These are phyloP conservation scores for Xanthostigma xanthostigma DNA, from an alignment of 2,888 invertebrate genomes.

Conservation along the genomic window DNA sequence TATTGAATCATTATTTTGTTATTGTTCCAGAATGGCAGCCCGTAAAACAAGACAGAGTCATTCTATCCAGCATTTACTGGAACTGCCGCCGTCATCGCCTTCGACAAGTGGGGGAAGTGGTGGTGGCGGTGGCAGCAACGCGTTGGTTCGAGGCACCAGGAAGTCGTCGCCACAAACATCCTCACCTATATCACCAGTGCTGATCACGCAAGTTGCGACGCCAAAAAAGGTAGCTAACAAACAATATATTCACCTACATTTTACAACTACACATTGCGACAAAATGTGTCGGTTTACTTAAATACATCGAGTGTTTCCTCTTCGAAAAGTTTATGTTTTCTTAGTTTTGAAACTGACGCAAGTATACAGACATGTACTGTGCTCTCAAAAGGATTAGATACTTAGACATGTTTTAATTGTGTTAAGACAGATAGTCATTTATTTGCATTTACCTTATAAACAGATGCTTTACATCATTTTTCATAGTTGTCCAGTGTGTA, in stretches of 20 bases:
- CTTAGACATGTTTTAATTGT: too few relatives aligned
- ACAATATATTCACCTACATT: slow-evolving; percentile 1
- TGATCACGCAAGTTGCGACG: slow-evolving; percentile 24
- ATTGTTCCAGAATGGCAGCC: slow-evolving; percentile 27
- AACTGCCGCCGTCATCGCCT: slow-evolving; percentile 30
- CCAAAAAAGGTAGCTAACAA: slow-evolving; percentile 30
- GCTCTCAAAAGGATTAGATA: too few relatives aligned
- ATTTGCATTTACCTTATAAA: too few relatives aligned
- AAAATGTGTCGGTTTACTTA: too few relatives aligned
- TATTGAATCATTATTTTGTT: background rate
- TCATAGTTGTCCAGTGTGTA: too few relatives aligned
- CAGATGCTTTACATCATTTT: too few relatives aligned
- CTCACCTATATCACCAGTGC: slow-evolving; percentile 24
- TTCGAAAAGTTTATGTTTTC: too few relatives aligned
- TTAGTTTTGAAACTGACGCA: too few relatives aligned
- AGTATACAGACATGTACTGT: too few relatives aligned
- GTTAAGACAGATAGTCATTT: too few relatives aligned
- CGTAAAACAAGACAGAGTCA: slow-evolving; percentile 34
- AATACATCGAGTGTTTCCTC: too few relatives aligned
- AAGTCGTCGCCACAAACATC: slow-evolving; percentile 10
- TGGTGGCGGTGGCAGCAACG: slow-evolving; percentile 16
- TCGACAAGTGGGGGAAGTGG: slow-evolving; percentile 14
- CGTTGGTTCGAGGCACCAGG: slow-evolving; percentile 15
- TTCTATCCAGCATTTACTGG: slow-evolving; percentile 37
- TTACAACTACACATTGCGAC: background rate